A percentile compares a stretch with the other conserved stretches of the same genome.
Conservation (phyloP, 2,113 vertebrate species). For the Oxyura jamaicensis region DNA sequence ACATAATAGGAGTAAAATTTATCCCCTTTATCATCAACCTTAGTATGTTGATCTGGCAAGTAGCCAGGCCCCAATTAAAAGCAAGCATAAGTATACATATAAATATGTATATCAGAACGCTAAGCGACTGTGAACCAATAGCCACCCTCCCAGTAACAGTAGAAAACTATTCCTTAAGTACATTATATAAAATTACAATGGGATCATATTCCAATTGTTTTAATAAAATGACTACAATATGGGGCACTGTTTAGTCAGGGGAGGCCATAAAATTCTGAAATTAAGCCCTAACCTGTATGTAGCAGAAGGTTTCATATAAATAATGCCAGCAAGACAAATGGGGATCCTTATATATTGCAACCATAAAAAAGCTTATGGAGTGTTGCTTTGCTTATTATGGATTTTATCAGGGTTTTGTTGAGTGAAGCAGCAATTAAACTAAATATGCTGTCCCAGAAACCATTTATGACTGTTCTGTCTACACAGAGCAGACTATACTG, state of each 20-base stretch:
- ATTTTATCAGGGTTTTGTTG: constrained; percentile 23
- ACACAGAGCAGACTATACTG: neutral
- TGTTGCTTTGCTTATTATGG: constrained; percentile 20
- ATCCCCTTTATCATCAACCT: neutral
- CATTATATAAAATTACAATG: neutral
- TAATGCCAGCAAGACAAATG: constrained; percentile 31
- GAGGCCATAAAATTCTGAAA: constrained; percentile 11
- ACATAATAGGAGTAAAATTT: neutral
- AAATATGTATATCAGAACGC: neutral
- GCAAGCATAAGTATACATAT: neutral
- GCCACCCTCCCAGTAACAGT: neutral
- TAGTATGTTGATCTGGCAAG: neutral
- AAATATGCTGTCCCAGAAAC: constrained; percentile 29
- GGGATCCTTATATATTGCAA: neutral
- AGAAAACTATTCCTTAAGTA: neutral
- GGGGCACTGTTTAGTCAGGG: neutral
- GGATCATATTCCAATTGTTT: neutral
- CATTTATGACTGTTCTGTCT: constrained; percentile 1
- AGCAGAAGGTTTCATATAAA: neutral
- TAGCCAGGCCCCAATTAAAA: neutral
- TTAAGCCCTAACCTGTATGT: neutral
- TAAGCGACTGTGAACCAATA: neutral
- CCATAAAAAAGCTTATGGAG: neutral
- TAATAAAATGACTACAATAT: neutral
- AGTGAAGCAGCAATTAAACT: constrained; percentile 21